Base-by-base conservation (phyloP, 2,113 vertebrate genomes). In the Coryphaenoides rupestris region DNA sequence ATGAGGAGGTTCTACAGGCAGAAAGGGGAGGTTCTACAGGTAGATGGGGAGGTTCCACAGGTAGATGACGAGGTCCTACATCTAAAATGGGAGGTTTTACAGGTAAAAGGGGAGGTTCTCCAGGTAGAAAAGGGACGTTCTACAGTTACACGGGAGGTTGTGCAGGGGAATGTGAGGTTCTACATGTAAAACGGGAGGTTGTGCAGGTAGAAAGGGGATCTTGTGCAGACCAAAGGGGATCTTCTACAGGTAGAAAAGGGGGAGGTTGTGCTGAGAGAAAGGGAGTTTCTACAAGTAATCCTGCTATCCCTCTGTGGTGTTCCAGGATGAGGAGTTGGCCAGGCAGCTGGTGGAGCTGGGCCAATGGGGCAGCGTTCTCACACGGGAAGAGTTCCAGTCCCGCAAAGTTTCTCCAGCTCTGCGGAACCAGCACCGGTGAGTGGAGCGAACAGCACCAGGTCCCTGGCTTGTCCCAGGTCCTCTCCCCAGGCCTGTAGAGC, bases 321-420 rank as follows among this genome's bases (percentile, higher is more conserved):
- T 22, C 3, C 69, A 95, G 93, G 90, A 88, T 73, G 82, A 91
- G 82, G 84, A 80, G 63, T 66, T 93, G 76, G 91, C 89, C 21
- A 90, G 86, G 64, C 90, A 91, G 87, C 63, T 94, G 89, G 92
- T 94, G 85, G 91, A 95, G 82, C 82, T 89, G 49, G 92, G 93
- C 68, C 88, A 91, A 85, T 69, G 87, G 40, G 91, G 91, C 58
- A 91, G 89, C 0, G 83, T 88, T 14, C 83, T 93, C 65, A 93
- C 79, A 73, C 89, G 88, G 67, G 88, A 93, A 82, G 92, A 94
- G 62, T 94, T 94, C 24, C 88, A 1, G 88, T 87, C 53, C 85
- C 85, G 45, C 87, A 87, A 19, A 84, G 86, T 14, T 63, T 84
- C 58, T 83, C 87, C 59, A 86, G 82, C 78, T 7, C 33, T 40